Evolutionary conservation across 2,888 invertebrate species (phyloP).

Genomic region (Drosophila siamana): DNA sequence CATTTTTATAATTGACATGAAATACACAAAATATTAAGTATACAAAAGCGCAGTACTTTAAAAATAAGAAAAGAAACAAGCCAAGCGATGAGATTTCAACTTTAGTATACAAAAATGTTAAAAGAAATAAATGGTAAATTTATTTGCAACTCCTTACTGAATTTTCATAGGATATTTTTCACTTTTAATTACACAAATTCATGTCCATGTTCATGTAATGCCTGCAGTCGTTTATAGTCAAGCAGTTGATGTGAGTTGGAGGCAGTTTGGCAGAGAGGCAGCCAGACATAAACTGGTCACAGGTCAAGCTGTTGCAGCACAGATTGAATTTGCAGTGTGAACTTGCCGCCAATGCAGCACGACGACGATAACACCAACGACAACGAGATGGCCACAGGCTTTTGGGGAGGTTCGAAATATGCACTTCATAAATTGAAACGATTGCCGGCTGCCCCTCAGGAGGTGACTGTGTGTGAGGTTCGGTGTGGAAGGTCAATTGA

Average conservation of each 20-base stretch:
- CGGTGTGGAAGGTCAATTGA: constrained; percentile 32
- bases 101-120: too few species aligned
- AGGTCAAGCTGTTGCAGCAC: constrained; percentile 52
- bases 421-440: constrained; percentile 26
- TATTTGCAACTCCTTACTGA: too few species aligned
- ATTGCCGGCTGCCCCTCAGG: constrained; percentile 1
- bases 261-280: constrained; percentile 1
- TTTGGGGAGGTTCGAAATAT: constrained; percentile 9
- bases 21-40: neutral
- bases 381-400: constrained; percentile 14
- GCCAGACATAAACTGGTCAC: constrained; percentile 18
- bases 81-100: too few species aligned
- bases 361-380: neutral
- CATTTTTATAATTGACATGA: neutral
- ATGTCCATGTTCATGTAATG: constrained; percentile 44
- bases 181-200: constrained; percentile 29
- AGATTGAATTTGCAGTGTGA: constrained; percentile 17
- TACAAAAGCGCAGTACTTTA: too few species aligned
- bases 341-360: constrained; percentile 11
- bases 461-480: constrained; percentile 37
- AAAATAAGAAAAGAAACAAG: too few species aligned
- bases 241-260: neutral
- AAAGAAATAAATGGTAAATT: too few species aligned
- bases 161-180: neutral
- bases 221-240: constrained; percentile 30